Conservation (phyloP, 2,797 vertebrate genomes). For the Cirrhinus molitorella region DNA sequence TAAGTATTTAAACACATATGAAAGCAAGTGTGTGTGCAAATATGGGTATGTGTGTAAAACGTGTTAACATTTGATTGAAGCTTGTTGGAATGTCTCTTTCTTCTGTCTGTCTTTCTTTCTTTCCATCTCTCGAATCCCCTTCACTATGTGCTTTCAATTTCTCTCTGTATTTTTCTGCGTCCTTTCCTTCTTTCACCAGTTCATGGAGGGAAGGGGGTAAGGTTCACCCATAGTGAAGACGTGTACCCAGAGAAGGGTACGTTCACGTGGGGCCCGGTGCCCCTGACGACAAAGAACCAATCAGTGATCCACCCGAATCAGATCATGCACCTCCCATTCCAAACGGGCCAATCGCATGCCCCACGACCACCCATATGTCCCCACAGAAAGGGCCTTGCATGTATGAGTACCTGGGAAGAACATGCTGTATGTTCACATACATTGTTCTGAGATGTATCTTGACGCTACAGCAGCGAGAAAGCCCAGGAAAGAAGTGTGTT, state of each 20-base stretch:
- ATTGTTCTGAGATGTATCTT: slow-evolving; percentile 55
- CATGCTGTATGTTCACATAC: slow-evolving; percentile 63
- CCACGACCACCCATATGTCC: slow-evolving; percentile 49
- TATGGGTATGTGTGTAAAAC: slow-evolving; percentile 2
- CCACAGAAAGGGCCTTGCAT: slow-evolving; percentile 57
- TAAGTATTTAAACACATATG: slow-evolving; percentile 45
- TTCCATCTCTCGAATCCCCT: slow-evolving; percentile 3
- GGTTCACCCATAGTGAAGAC: slow-evolving; percentile 99
- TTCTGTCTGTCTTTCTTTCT: slow-evolving; percentile 46
- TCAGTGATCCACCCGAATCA: slow-evolving; percentile 56
- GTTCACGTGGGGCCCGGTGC: slow-evolving; percentile 76
- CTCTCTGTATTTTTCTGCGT: slow-evolving; percentile 60
- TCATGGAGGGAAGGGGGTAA: slow-evolving; percentile 98
- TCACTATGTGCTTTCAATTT: slow-evolving; percentile 60
- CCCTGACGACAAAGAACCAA: slow-evolving; percentile 68
- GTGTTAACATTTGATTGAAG: not conserved
- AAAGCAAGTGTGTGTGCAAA: slow-evolving; percentile 23
- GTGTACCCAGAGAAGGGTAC: slow-evolving; percentile 99
- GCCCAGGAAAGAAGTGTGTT: slow-evolving; percentile 48
- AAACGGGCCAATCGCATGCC: slow-evolving; percentile 59
- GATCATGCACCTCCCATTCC: slow-evolving; percentile 59
- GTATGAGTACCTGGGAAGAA: slow-evolving; percentile 52
- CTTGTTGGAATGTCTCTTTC: slow-evolving; percentile 41
- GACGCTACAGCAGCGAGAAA: slow-evolving; percentile 45
- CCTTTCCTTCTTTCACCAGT: slow-evolving; percentile 85